Conservation (phyloP, 2,113 vertebrate species). For the Muscicapa adusta region DNA sequence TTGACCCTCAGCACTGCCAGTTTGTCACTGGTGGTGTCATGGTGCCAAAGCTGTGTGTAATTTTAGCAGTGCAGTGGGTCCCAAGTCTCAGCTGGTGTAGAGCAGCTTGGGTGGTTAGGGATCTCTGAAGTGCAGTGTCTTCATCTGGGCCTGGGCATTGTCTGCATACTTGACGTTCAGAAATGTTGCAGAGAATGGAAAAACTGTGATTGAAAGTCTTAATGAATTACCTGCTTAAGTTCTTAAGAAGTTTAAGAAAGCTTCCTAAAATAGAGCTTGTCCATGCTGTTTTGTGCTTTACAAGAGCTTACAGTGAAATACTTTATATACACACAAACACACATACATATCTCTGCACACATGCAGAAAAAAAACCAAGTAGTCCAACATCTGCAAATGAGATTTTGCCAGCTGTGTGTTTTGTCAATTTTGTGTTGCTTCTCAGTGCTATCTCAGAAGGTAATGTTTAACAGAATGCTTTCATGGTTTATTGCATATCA, state of each 20-base stretch:
- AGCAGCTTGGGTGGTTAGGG: background rate
- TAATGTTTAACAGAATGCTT: conserved; percentile 39
- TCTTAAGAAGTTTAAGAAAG: background rate
- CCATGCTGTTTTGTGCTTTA: background rate
- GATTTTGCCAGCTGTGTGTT: background rate
- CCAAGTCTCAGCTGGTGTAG: background rate
- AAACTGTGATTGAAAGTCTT: conserved; percentile 7
- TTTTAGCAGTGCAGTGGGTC: fast-evolving
- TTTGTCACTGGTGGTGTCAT: background rate
- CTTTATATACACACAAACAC: background rate
- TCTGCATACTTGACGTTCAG: background rate
- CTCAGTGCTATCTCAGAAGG: background rate
- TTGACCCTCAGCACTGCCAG: background rate
- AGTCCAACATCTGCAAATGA: background rate
- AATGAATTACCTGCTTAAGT: background rate
- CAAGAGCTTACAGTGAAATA: background rate
- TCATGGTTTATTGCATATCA: background rate
- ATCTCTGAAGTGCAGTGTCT: background rate
- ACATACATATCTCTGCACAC: background rate
- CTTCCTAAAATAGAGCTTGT: background rate
- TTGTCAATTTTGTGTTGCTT: background rate
- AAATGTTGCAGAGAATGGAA: background rate
- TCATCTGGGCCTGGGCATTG: background rate
- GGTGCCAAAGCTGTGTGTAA: background rate
- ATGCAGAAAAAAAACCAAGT: background rate